A percentile compares a stretch with the other conserved stretches of the same genome.
Conservation (phyloP, 2,797 vertebrate genomes). For the Hemitrygon akajei region DNA sequence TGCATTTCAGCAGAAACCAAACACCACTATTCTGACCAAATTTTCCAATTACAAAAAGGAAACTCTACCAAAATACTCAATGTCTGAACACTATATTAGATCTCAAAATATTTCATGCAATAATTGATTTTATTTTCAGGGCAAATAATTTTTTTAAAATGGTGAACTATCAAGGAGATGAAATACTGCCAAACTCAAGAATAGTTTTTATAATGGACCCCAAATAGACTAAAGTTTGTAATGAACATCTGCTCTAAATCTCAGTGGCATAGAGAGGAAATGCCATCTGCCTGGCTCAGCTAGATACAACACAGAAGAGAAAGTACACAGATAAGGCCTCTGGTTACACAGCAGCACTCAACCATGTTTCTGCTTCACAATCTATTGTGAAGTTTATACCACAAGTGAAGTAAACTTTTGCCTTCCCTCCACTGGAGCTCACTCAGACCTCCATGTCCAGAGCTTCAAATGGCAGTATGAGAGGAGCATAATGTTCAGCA, state of each 20-base stretch:
- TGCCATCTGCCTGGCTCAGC: neutral
- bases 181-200: neutral
- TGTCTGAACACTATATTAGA: neutral
- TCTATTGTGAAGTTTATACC: neutral
- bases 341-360: neutral
- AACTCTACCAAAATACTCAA: neutral
- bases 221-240: too few relatives aligned
- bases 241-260: neutral
- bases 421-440: too few relatives aligned
- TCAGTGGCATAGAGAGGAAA: neutral
- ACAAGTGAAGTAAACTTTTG: neutral
- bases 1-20: neutral
- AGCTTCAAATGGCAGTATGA: neutral
- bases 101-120: neutral
- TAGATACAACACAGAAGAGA: neutral
- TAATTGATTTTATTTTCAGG: conserved; percentile 7
- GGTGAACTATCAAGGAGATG: neutral
- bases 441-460: neutral
- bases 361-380: neutral
- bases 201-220: neutral
- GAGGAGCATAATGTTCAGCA: neutral
- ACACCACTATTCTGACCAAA: neutral
- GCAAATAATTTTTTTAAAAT: neutral
- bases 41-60: conserved; percentile 5
- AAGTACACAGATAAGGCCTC: neutral